Conservation (phyloP, 2,888 invertebrate species). For the Nomada flava region DNA sequence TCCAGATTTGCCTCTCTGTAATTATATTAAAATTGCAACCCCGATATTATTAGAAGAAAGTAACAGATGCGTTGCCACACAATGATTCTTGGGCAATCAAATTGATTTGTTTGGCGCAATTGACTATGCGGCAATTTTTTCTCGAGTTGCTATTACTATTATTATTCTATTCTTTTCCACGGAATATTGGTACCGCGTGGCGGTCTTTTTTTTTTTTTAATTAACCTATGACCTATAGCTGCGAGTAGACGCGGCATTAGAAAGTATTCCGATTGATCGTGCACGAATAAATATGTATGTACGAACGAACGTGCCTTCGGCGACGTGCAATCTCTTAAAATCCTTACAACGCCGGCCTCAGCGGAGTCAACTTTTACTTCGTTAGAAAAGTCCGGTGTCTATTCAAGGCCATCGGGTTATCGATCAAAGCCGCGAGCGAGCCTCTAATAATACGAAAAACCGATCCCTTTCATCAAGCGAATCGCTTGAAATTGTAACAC, state of each 20-base stretch:
- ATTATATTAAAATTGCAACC: no score
- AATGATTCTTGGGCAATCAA: neutral
- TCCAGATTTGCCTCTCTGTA: no score
- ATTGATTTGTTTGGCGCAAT: neutral
- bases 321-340: slow-evolving; percentile 66
- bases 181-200: neutral
- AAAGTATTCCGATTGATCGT: slow-evolving; percentile 46
- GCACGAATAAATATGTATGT: slow-evolving; percentile 52
- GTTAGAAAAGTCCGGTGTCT: slow-evolving; percentile 71
- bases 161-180: neutral
- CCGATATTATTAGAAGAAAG: no score
- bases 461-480: slow-evolving; percentile 62
- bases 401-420: slow-evolving; percentile 79
- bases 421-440: slow-evolving; percentile 73
- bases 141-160: neutral
- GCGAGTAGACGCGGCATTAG: slow-evolving; percentile 25
- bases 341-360: slow-evolving; percentile 43
- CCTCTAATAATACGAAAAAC: slow-evolving; percentile 68
- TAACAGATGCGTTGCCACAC: no score
- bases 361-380: slow-evolving; percentile 73
- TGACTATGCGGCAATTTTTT: no score
- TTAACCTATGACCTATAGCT: slow-evolving; percentile 1
- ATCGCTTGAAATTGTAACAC: slow-evolving; percentile 64
- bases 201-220: neutral
- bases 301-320: slow-evolving; percentile 47